Evolutionary conservation across 1,140 invertebrate genomes (phyloP), one percentile per base, ranked within the genome.

Genomic region (Temnothorax curvispinosus): DNA sequence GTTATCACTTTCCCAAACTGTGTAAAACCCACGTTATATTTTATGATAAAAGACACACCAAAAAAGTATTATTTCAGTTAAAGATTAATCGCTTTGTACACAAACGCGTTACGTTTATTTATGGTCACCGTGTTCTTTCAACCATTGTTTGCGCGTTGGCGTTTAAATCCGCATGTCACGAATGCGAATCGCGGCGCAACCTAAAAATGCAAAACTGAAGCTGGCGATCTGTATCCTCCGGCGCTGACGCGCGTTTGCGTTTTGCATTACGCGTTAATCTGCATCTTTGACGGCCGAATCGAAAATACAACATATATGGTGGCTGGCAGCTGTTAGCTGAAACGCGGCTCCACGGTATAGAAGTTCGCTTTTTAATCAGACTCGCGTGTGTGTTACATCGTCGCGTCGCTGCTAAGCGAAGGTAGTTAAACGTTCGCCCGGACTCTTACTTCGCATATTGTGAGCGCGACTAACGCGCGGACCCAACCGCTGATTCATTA

Each of bases 231-330:
- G 32, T 58, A 62, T 84, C 69, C 67, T 50, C 41, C 32, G 80
- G 54, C 54, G 27, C 35, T 60, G 67, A 82, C 67, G 41, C 67
- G 41, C 52, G 50, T 82, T 81, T 81, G 64, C 47, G 78, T 81
- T 82, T 82, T 82, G 69, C 80, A 75, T 84, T 75, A 84, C 32
- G 69, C 54, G 69, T 84, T 84, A 84, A 84, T 84, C 80, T 74
- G 80, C 69, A 75, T 75, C 80, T 84, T 84, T 41, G 69, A 74
- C 65, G 50, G 50, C 18, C 41, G 54, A 75, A 47, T 60, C 69
- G 32, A 60, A 72, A 82, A 35, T 74, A 38, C 15, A 60, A 60
- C 27, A 41, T 27, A 27, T 27, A 27, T 15, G 41, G 56, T 54
- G 52, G 32, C 21, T 21, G 3, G 27, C 6, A 38, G 52, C 21